Base-by-base conservation (phyloP, 2,888 invertebrate species). In the Tyria jacobaeae region DNA sequence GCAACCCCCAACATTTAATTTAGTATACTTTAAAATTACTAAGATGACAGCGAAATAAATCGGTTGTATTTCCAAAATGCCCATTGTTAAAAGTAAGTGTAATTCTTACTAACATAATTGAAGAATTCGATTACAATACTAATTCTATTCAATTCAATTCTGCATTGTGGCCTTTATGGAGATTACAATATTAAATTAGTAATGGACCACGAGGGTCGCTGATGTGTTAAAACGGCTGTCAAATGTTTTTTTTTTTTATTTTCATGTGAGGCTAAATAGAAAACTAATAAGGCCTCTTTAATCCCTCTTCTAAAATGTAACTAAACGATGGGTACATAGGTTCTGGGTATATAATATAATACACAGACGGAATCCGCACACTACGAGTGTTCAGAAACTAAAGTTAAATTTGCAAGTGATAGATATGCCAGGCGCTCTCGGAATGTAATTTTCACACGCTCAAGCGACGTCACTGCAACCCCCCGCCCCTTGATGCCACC, bases 341-440 rank as follows among this genome's bases (percentile, higher is more conserved):
- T 35, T 47, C 31, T 57, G 56, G 49, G 49, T 75, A 78, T 56
- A 68, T 69, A 78, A 53, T 54, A 49, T 56, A 62, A 67, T 72
- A 78, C 56, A 71, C 68, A 71, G 39, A 49, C 53, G 76, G 75
- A 72, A 72, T 75, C 73, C 75, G 75, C 73, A 71, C 73, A 76
- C 67, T 73, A 69, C 57, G 21, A 57, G 34, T 55, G 80, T 84
- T 83, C 87, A 72, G 85, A 89, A 90, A 89, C 92, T 93, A 89
- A 92, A 94, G 93, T 93, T 93, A 91, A 94, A 94, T 94, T 94
- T 92, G 90, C 91, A 84, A 90, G 93, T 94, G 94, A 94, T 94
- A 94, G 94, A 94, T 94, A 94, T 91, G 94, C 92, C 88, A 89
- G 89, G 89, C 91, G 84, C 90, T 88, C 91, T 78, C 86, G 94